Evolutionary conservation across 2,113 vertebrate genomes (phyloP), one percentile per base, ranked within the genome.

Genomic region (Alexandromys fortis): DNA sequence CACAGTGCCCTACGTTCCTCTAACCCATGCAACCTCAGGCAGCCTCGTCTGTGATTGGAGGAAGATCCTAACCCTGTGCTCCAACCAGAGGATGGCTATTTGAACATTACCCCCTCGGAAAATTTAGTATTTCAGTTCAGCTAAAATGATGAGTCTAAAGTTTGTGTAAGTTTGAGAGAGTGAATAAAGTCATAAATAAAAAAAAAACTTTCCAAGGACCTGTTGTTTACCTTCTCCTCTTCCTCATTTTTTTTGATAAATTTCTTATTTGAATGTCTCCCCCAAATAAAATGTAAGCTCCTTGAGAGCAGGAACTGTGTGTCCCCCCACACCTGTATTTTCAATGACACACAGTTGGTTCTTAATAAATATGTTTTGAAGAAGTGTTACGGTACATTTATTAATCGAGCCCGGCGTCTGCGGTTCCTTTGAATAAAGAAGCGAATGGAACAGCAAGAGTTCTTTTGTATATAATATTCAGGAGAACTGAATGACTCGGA

Each of bases 281-380:
- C 89, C 19, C 22, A 67, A 49, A 45, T 77, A 93, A 86, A 76
- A 72, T 78, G 61, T 89, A 76, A 90, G 45, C 86, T 97, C 70
- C 79, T 42, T 45, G 95, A 63, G 81, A 77, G 79, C 61, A 82
- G 89, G 76, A 55, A 52, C n/a, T 33, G 11, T 45, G 11, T 72
- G 58, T 10, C 30, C 68, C 21, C 0, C 21, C 55, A 6, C 78
- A 38, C 24, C 22, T 92, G 24, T 83, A 30, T 79, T 68, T 94
- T 55, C 55, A 83, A 63, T 82, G 78, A 89, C 14, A 86, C 45
- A 55, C 5, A 21, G 10, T 42, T 24, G 22, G 3, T 67, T 24
- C 45, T 92, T 63, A 90, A 85, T 96, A 92, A 93, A 91, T 28
- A 63, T 38, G 88, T 70, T 95, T 86, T 45, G 33, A 82, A 88